Evolutionary conservation across 1,140 invertebrate species (phyloP).

Genomic region (Neodiprion lecontei): DNA sequence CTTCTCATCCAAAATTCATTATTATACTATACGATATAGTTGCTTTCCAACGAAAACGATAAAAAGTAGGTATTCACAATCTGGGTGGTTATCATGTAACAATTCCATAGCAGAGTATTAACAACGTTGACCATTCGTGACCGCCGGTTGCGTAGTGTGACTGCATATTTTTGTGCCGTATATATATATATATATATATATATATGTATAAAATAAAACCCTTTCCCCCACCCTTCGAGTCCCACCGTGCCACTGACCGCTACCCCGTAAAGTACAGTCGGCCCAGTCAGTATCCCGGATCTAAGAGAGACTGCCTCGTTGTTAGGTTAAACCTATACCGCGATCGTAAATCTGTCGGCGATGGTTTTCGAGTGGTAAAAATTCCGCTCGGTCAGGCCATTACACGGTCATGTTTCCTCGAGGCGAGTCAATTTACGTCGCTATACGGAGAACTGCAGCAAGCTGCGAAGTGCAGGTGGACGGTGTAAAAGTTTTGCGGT

Average conservation of each 20-base stretch:
- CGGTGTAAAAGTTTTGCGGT: neutral
- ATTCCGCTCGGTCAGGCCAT: neutral
- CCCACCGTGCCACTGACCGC: neutral
- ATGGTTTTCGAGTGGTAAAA: neutral
- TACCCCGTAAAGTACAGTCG: neutral
- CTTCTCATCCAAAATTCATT: too few relatives aligned
- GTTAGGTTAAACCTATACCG: neutral
- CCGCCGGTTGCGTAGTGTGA: neutral
- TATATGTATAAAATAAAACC: neutral
- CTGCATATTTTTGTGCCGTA: neutral
- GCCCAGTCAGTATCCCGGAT: neutral
- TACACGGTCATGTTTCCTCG: neutral
- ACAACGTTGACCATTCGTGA: neutral
- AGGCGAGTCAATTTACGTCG: neutral
- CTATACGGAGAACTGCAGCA: neutral
- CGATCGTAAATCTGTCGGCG: too few relatives aligned
- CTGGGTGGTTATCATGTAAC: too few relatives aligned
- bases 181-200: too few relatives aligned
- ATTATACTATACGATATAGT: too few relatives aligned
- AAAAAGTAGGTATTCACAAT: too few relatives aligned
- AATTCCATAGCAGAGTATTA: neutral
- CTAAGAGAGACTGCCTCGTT: neutral
- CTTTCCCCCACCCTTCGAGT: conserved; percentile 2
- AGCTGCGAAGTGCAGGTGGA: neutral
- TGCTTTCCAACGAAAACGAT: too few relatives aligned